A percentile compares a stretch with the other conserved stretches of the same genome.
Conservation (phyloP, 1,140 invertebrate species). For the Drosophila burlai region DNA sequence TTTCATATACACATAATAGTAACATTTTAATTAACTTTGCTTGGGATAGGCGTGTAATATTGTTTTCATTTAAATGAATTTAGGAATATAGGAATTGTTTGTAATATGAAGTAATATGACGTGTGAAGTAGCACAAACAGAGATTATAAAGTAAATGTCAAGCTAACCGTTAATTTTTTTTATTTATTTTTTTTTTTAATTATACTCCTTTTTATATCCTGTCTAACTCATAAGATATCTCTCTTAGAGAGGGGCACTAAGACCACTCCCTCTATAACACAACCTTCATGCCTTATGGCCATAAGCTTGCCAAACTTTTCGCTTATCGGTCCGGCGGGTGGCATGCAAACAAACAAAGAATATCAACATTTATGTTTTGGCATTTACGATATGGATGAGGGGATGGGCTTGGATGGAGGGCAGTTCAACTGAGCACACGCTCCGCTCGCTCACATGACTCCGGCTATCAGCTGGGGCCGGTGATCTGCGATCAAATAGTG, state of each 20-base stretch:
- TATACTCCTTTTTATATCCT: no score
- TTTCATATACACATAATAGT: not conserved
- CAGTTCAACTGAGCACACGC: constrained; percentile 12
- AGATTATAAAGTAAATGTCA: not conserved
- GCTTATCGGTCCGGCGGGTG: constrained; percentile 29
- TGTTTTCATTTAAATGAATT: constrained; percentile 2
- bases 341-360: constrained; percentile 48
- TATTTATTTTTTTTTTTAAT: no score
- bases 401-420: not conserved
- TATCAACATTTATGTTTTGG: constrained; percentile 62
- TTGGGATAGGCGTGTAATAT: not conserved
- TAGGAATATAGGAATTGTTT: not conserved
- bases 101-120: not conserved
- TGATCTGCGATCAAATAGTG: constrained; percentile 50
- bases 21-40: not conserved
- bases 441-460: constrained; percentile 47
- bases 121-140: not conserved
- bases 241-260: no score
- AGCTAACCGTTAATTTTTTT: no score
- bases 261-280: not conserved
- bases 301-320: constrained; percentile 33
- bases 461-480: constrained; percentile 34
- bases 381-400: constrained; percentile 43
- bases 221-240: not conserved
- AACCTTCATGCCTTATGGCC: constrained; percentile 8